Evolutionary conservation across 2,797 vertebrate genomes (phyloP).

Genomic region (Chromobotia macracanthus): DNA sequence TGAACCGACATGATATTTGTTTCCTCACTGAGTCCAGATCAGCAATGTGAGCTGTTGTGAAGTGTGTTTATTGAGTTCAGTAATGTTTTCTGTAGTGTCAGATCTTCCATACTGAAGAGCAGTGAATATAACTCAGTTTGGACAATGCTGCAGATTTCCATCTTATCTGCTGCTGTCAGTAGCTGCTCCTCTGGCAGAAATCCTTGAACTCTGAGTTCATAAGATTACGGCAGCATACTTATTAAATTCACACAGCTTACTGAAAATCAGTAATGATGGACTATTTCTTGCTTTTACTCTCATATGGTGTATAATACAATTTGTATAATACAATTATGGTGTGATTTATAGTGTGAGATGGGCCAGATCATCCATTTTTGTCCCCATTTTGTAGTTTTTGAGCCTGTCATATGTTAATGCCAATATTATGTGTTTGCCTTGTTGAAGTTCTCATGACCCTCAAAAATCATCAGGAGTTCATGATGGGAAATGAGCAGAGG

Average conservation of each 20-base stretch:
- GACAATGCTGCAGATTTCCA: slow-evolving; percentile 28
- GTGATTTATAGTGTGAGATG: background rate
- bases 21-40: background rate
- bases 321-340: background rate
- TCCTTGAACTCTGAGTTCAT: background rate
- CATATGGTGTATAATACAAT: no score
- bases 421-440: background rate
- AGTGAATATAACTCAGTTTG: slow-evolving; percentile 27
- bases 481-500: slow-evolving; percentile 14
- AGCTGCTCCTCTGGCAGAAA: slow-evolving; percentile 21
- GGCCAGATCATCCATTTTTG: background rate
- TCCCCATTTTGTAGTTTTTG: background rate
- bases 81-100: slow-evolving; percentile 24
- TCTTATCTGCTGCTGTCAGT: slow-evolving; percentile 16
- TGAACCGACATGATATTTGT: no score
- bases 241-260: background rate
- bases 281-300: background rate
- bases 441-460: slow-evolving; percentile 29
- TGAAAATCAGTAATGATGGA: slow-evolving; percentile 3
- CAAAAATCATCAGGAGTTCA: slow-evolving; percentile 18
- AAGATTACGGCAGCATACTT: background rate
- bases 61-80: slow-evolving; percentile 20
- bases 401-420: background rate
- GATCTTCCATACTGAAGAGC: slow-evolving; percentile 21
- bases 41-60: background rate